Evolutionary conservation across 2,888 invertebrate genomes (phyloP).

Genomic region (Frankliniella intonsa): DNA sequence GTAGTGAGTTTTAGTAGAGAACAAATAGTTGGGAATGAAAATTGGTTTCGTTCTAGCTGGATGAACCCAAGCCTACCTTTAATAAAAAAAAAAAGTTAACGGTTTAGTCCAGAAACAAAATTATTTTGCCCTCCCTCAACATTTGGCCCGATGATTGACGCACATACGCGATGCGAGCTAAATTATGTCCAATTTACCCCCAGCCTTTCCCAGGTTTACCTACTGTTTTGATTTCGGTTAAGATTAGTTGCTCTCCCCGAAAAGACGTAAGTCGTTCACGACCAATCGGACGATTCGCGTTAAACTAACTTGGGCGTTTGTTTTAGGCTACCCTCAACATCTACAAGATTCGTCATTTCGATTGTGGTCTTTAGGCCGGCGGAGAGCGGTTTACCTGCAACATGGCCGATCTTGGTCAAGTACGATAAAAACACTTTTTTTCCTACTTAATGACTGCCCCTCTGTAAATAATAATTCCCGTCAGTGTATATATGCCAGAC

Average conservation of each 20-base stretch:
- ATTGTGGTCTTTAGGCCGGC: conserved; percentile 30
- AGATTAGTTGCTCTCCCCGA: no score
- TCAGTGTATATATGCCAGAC: neutral
- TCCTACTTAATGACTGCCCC: conserved; percentile 31
- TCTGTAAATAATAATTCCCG: neutral
- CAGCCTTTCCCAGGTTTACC: neutral
- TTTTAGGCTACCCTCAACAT: conserved; percentile 31
- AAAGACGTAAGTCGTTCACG: no score
- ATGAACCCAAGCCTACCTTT: neutral
- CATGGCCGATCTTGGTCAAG: conserved; percentile 45
- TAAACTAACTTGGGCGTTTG: conserved; percentile 31
- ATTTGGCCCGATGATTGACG: no score
- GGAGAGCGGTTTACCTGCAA: conserved; percentile 42
- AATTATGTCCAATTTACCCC: neutral
- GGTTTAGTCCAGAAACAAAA: no score
- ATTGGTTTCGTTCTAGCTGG: neutral
- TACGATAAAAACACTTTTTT: conserved; percentile 40
- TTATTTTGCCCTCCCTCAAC: no score
- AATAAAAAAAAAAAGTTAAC: no score
- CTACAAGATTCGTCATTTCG: conserved; percentile 31
- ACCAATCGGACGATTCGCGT: neutral
- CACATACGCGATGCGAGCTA: no score
- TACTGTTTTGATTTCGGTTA: neutral
- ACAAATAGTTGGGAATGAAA: neutral
- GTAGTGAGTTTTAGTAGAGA: neutral